Evolutionary conservation across 2,888 invertebrate species (phyloP), one percentile per base, ranked within the genome.

Genomic region (Calameuta filiformis): DNA sequence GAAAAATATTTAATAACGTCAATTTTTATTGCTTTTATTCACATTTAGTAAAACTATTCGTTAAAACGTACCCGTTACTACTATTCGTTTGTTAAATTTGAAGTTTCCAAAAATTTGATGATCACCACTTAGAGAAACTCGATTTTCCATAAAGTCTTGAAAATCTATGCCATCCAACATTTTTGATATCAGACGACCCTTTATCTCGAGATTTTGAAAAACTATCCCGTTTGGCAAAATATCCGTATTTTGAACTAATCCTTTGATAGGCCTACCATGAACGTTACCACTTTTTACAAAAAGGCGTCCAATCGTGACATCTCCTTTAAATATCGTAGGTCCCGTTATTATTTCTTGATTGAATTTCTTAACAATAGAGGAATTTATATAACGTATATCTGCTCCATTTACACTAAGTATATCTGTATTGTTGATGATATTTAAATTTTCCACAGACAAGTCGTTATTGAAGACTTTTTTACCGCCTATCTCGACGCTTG

Each of bases 131-230:
- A 86, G 77, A 4, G 85, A 86, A 0, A 90, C 77, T 33, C 89
- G 85, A 30, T 87, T 75, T 1, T 78, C 77, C 2, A 84, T 35
- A 75, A 90, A 90, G 15, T 85, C 79, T 68, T 89, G 80, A n/a
- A 90, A 84, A 12, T 87, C 76, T 23, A 89, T 75, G 0, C 82
- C 84, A 76, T 90, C 88, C 9, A 90, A 75, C 37, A 79, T 80
- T 12, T 83, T 68, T 6, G 87, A 35, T 37, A 34, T 75, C 11
- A 85, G 79, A 12, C 85, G 75, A 6, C 77, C 33, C 34, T 77
- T 34, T 4, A 89, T 81, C 1, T 80, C 37, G 4, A 90, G 82
- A 37, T 87, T 34, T 35, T 85, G 75, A 2, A 90, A 87, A 23
- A 79, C 73, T 11, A 85, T 79, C 6, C 82, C 80, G 23, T 80